Evolutionary conservation across 2,888 invertebrate species (phyloP).

Genomic region (Trichogramma evanescens): DNA sequence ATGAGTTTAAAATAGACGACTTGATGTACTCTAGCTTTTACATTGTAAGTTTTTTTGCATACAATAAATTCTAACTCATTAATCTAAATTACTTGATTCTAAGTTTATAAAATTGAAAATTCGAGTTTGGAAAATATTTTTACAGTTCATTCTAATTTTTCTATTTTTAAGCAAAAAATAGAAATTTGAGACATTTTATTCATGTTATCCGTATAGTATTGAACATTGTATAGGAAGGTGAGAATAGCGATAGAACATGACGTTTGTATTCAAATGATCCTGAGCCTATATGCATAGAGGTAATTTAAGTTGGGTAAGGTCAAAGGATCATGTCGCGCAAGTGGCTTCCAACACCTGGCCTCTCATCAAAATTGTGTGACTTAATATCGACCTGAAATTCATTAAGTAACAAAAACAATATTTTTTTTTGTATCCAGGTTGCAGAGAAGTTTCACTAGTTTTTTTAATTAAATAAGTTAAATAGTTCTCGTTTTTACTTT

Average conservation of each 20-base stretch:
- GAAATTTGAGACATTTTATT: conserved; percentile 4
- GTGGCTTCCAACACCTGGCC: conserved; percentile 47
- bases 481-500: conserved; percentile 36
- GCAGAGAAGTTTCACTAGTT: conserved; percentile 28
- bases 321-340: conserved; percentile 46
- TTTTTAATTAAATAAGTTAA: conserved; percentile 21
- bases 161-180: conserved; percentile 27
- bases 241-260: conserved; percentile 39
- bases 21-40: conserved; percentile 42
- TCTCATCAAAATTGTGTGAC: conserved; percentile 45
- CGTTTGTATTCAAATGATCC: conserved; percentile 33
- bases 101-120: conserved; percentile 26
- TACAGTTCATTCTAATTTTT: conserved; percentile 38
- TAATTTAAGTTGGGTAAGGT: conserved; percentile 40
- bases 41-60: conserved; percentile 33
- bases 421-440: conserved; percentile 38
- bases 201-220: too few species aligned
- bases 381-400: conserved; percentile 51
- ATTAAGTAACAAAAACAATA: conserved; percentile 48
- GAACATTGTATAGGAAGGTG: conserved; percentile 30
- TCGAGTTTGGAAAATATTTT: conserved; percentile 35
- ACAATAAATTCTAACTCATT: conserved; percentile 34
- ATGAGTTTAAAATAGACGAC: conserved; percentile 22
- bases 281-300: conserved; percentile 38
- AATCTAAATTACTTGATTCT: conserved; percentile 26